Percentiles rank a stretch among this genome's conserved stretches.
These are phyloP conservation scores for Dryas iulia DNA, from an alignment of 1,140 invertebrate genomes.

Conservation along the genomic window DNA sequence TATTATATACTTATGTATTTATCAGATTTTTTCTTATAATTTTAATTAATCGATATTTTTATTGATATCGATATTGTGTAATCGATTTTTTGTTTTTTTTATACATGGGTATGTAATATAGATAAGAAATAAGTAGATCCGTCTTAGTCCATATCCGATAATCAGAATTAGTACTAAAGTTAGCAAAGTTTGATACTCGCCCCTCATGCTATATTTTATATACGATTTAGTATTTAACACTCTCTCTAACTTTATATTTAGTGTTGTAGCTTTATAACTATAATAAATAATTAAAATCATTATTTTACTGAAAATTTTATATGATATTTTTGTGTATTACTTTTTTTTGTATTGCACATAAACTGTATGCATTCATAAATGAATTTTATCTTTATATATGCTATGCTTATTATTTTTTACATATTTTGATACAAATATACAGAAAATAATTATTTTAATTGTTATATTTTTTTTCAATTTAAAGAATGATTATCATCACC, in stretches of 20 bases:
- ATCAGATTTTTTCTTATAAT: neutral
- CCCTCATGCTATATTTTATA: constrained; percentile 34
- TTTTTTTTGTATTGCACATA: too few species aligned
- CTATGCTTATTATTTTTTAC: neutral
- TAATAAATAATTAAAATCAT: constrained; percentile 1
- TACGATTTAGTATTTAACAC: constrained; percentile 19
- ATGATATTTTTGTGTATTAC: neutral
- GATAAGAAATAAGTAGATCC: constrained; percentile 7
- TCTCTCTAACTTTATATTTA: neutral
- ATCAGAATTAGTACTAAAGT: constrained; percentile 21
- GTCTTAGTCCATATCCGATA: constrained; percentile 24
- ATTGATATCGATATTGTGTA: neutral
- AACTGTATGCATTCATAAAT: too few species aligned
- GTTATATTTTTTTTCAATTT: too few species aligned
- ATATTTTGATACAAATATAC: too few species aligned
- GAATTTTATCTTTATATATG: too few species aligned
- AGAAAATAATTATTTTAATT: too few species aligned
- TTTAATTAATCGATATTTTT: neutral
- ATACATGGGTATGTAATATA: constrained; percentile 15
- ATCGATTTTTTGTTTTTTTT: neutral
- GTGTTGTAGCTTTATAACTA: neutral
- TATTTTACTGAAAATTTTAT: constrained; percentile 5
- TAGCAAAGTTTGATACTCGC: constrained; percentile 29
- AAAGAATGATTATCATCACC: too few species aligned
- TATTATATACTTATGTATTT: constrained; percentile 10